Base-by-base conservation (phyloP, 2,113 vertebrate genomes). In the Chauna torquata region DNA sequence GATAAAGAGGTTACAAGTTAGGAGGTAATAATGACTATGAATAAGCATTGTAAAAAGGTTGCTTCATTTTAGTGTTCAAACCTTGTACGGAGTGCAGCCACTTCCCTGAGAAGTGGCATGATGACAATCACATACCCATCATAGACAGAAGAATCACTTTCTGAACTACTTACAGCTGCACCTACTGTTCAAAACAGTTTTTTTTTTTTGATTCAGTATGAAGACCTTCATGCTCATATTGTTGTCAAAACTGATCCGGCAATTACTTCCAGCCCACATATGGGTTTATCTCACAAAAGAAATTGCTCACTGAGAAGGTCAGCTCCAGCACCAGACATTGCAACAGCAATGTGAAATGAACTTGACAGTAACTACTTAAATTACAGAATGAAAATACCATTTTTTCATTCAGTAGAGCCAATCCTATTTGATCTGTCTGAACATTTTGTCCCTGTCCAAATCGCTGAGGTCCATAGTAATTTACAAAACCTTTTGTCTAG, bases 391-490 rank as follows among this genome's bases (percentile, higher is more conserved):
- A 52, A 95, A 95, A 71, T 98, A 99, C 98, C 98, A 98, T 98
- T 91, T 98, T 97, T 93, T 94, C 98, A 83, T 98, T 98, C 78
- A 99, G 96, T 85, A 99, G 98, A 85, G 98, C 98, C 86, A 99
- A 94, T 96, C 98, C 99, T 91, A 99, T 98, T 95, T 98, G 97
- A 96, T 99, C 98, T 27, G 98, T 98, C 86, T 98, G 98, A 92
- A 98, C 92, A 74, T 96, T 98, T 64, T 97, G 98, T 83, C 98
- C 98, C 86, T 98, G 98, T 54, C 98, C 98, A 97, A 99, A 99
- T 84, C 98, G 97, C 92, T 99, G 98, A 30, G 98, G 98, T 86
- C 99, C 98, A 0, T 99, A 99, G 89, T 98, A 99, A 97, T 99
- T 99, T 74, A 99, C 98, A 97, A 99, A 99, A 20, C 99, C 98